Evolutionary conservation across 2,113 vertebrate species (phyloP).

Genomic region (Triplophysa siluroides): DNA sequence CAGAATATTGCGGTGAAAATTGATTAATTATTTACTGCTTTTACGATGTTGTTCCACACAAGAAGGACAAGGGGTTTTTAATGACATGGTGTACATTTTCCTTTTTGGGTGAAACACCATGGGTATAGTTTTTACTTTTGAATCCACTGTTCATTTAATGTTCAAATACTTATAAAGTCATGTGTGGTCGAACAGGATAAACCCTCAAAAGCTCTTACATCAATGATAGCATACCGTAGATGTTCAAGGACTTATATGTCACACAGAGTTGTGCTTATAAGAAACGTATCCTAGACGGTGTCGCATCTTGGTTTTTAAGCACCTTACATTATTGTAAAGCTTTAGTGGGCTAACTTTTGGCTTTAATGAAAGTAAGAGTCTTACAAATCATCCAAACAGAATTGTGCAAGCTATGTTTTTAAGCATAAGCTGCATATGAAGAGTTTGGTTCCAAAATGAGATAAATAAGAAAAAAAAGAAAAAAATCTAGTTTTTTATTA

Average conservation of each 20-base stretch:
- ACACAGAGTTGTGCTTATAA: conserved; percentile 30
- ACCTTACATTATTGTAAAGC: conserved; percentile 33
- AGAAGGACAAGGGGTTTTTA: too few species aligned
- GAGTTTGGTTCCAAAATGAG: too few species aligned
- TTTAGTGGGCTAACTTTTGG: conserved; percentile 31
- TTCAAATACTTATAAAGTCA: conserved; percentile 44
- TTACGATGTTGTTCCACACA: too few species aligned
- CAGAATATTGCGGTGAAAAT: too few species aligned
- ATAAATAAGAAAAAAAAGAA: too few species aligned
- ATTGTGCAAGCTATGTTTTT: too few species aligned
- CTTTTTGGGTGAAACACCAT: too few species aligned
- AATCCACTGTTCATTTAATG: background rate
- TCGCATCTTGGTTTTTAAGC: conserved; percentile 38
- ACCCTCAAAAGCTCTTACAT: conserved; percentile 45
- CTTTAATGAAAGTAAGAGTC: conserved; percentile 14
- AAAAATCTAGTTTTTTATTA: too few species aligned
- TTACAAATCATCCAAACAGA: conserved; percentile 1
- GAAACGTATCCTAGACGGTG: conserved; percentile 35
- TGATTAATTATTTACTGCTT: too few species aligned
- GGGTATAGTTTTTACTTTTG: too few species aligned
- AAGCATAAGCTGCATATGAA: too few species aligned
- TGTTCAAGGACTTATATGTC: conserved; percentile 48
- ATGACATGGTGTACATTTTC: too few species aligned
- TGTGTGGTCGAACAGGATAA: conserved; percentile 38
- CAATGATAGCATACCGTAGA: conserved; percentile 37